Evolutionary conservation across 2,797 vertebrate genomes (phyloP).

Genomic region (Bryconaethiops microstoma): DNA sequence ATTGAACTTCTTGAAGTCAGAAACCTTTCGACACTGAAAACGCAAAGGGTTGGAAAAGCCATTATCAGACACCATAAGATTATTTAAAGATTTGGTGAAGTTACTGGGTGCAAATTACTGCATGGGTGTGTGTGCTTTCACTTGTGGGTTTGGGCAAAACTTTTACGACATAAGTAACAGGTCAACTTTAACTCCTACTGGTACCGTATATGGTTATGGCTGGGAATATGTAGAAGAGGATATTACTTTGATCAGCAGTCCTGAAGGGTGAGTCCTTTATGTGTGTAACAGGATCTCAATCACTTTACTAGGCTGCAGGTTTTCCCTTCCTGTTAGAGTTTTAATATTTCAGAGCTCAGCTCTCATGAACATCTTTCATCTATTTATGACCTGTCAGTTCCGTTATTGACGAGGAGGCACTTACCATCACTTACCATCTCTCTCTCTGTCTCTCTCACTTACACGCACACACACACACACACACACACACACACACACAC

Average conservation of each 20-base stretch:
- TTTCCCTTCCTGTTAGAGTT: constrained; percentile 51
- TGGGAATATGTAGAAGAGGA: neutral
- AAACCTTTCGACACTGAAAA: neutral
- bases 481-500: neutral
- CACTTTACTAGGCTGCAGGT: constrained; percentile 27
- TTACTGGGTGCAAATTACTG: neutral
- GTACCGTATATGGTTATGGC: neutral
- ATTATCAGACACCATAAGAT: neutral
- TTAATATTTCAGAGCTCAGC: constrained; percentile 59
- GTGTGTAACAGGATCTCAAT: constrained; percentile 36
- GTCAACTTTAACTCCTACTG: neutral
- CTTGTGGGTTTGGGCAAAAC: neutral
- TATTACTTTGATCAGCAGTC: constrained; percentile 2
- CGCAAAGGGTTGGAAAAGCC: neutral
- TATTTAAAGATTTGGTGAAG: neutral
- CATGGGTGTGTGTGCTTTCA: neutral
- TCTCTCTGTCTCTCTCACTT: constrained; percentile 18
- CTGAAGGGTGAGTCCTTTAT: neutral
- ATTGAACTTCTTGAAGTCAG: too few relatives aligned
- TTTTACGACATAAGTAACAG: neutral
- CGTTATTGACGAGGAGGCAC: constrained; percentile 58
- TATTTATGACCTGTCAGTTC: constrained; percentile 60
- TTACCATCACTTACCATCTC: constrained; percentile 49
- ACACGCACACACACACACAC: neutral
- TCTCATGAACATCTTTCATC: constrained; percentile 57